Conservation (phyloP, 2,113 vertebrate species). For the Zosterops pallidus region DNA sequence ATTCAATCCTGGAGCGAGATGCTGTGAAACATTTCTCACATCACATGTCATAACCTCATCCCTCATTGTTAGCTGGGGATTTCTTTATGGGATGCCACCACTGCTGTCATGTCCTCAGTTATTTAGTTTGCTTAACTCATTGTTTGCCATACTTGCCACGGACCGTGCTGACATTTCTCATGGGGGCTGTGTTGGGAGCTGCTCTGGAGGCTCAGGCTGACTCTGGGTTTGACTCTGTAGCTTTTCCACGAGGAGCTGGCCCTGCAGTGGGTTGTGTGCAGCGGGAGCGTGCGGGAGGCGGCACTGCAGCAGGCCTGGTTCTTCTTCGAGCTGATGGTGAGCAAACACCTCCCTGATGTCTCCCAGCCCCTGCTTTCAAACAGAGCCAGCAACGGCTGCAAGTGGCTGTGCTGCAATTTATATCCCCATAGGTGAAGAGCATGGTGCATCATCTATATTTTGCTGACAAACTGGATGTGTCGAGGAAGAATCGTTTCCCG, state of each 20-base stretch:
- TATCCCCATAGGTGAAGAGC: constrained; percentile 89
- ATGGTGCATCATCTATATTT: constrained; percentile 98
- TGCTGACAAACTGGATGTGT: constrained; percentile 91
- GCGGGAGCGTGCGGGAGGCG: constrained; percentile 93
- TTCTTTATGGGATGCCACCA: constrained; percentile 73
- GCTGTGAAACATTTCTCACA: constrained; percentile 58
- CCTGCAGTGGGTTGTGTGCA: constrained; percentile 98
- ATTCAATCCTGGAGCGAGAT: constrained; percentile 58
- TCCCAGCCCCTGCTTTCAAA: not conserved
- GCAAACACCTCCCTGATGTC: constrained; percentile 17
- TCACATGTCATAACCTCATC: constrained; percentile 53
- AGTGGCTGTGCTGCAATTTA: not conserved
- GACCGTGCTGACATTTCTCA: constrained; percentile 34
- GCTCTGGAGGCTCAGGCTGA: not conserved
- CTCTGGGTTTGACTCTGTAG: constrained; percentile 75
- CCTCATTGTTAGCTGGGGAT: constrained; percentile 57
- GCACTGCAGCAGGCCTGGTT: constrained; percentile 98
- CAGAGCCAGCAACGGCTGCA: not conserved
- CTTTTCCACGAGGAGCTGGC: constrained; percentile 98
- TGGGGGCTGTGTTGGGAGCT: constrained; percentile 1
- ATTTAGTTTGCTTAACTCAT: constrained; percentile 66
- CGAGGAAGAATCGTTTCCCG: constrained; percentile 93
- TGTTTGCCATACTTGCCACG: constrained; percentile 49
- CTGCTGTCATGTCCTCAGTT: constrained; percentile 50
- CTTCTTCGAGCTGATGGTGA: constrained; percentile 99